Conservation (phyloP, 2,888 invertebrate genomes). For the Ceraclea dissimilis region DNA sequence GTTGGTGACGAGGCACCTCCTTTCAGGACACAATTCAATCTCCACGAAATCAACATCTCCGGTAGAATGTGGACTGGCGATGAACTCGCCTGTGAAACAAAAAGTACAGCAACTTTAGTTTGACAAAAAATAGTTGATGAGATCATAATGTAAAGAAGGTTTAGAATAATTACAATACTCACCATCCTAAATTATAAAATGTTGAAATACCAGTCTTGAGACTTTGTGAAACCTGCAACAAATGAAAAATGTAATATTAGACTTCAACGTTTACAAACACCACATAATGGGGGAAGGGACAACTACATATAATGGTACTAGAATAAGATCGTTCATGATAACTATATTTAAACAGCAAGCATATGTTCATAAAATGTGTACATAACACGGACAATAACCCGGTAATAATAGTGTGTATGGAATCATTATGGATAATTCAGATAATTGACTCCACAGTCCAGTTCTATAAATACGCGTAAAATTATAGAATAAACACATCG, state of each 20-base stretch:
- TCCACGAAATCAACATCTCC: conserved; percentile 10
- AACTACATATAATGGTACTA: no score
- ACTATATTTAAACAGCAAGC: no score
- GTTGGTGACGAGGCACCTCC: background rate
- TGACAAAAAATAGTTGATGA: background rate
- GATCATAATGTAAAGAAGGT: background rate
- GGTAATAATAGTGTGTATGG: no score
- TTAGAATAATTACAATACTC: background rate
- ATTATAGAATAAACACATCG: no score
- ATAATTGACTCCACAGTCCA: no score
- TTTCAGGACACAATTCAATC: background rate
- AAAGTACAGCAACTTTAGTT: background rate
- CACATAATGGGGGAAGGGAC: no score
- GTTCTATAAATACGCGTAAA: no score
- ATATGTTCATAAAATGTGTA: no score
- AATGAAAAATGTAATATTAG: background rate
- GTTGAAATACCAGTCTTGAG: background rate
- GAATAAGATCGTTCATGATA: no score
- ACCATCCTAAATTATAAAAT: conserved; percentile 12
- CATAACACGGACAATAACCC: no score
- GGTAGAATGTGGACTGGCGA: conserved; percentile 10
- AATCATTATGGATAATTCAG: no score
- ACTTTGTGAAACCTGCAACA: conserved; percentile 5
- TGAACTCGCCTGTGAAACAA: conserved; percentile 15
- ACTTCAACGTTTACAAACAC: background rate